These are phyloP conservation scores for Stenodema calcarata DNA, from an alignment of 2,888 invertebrate genomes.

Conservation along the genomic window DNA sequence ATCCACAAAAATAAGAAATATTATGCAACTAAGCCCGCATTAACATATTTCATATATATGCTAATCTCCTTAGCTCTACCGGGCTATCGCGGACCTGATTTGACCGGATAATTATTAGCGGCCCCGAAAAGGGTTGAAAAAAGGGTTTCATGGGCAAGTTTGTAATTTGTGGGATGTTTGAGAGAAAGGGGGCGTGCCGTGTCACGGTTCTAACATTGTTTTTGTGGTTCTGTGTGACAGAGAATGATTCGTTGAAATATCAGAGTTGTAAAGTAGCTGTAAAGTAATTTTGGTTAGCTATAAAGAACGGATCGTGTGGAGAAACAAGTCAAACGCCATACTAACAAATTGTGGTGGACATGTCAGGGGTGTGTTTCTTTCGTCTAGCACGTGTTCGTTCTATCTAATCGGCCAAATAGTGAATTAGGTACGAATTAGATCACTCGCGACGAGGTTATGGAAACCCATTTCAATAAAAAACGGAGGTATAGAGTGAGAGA, in stretches of 20 bases:
- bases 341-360: too few species aligned
- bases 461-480: too few species aligned
- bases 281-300: too few species aligned
- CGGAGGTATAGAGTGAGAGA: too few species aligned
- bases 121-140: neutral
- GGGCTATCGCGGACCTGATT: neutral
- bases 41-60: conserved; percentile 2
- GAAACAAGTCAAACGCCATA: too few species aligned
- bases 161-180: neutral
- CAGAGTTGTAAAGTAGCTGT: neutral
- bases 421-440: too few species aligned
- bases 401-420: too few species aligned
- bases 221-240: neutral
- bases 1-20: neutral
- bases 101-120: neutral
- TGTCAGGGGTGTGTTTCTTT: too few species aligned
- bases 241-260: neutral
- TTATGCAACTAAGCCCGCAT: neutral
- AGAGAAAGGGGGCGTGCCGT: neutral
- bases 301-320: too few species aligned
- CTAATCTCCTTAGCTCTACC: neutral
- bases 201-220: neutral
- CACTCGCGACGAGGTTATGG: too few species aligned
- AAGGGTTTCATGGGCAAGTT: neutral
- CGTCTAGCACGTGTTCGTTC: too few species aligned